Base-by-base conservation (phyloP, 1,140 invertebrate genomes). In the Paraescarpia echinospica region DNA sequence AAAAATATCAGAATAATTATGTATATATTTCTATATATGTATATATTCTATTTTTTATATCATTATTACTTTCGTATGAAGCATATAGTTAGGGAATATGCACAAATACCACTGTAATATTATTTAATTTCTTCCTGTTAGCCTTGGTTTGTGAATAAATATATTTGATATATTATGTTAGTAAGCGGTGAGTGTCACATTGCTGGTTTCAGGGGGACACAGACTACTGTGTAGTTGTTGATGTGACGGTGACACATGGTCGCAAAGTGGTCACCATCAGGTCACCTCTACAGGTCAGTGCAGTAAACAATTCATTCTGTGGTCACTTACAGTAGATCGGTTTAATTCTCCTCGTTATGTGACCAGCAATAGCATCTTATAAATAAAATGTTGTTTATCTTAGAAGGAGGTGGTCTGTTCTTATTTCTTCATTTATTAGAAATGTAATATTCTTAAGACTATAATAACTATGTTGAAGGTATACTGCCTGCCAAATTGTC, bases 271-370 rank as follows among this genome's bases (percentile, higher is more conserved):
- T 98, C 34, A 97, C 96, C 5, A 96, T 98, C 14, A 96, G 97
- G 94, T 98, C 98, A 34, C 98, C 98, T 1, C 95, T 98, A 34
- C 97, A 98, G 97, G 98, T 98, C 96, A 95, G 94, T 93, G 90
- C 34, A 88, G 35, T 77, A 31, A 59, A 33, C 8, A 27, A 77
- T n/a, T 27, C 9, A 77, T 77, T 77, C 59, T 77, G 59, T 90
- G 90, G n/a, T 90, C 35, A 34, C n/a, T 90, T 22, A 33, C 89
- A 33, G 89, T 33, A 89, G 14, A 89, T 33, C 34, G 9, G 89
- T 33, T 89, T 89, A 34, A 33, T 89, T 89, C 89, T 89, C n/a
- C 34, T 5, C 14, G 8, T 89, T 89, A 5, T 33, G 89, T 89
- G 77, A 89, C n/a, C n/a, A n/a, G n/a, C n/a, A n/a, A n/a, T n/a